Evolutionary conservation across 2,888 invertebrate genomes (phyloP).

Genomic region (Kuschelorhynchus macadamiae): DNA sequence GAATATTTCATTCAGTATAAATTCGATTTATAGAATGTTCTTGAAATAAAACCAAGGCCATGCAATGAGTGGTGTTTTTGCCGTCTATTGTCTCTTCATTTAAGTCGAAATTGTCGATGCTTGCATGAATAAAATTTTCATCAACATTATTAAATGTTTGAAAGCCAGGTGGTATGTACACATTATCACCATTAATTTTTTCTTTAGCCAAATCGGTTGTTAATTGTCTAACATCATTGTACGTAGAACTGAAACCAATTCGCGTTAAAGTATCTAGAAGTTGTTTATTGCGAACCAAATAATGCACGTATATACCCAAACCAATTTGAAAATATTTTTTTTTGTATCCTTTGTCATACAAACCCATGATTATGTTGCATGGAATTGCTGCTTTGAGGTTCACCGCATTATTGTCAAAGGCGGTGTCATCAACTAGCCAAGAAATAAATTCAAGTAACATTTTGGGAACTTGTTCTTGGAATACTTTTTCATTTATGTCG

Average conservation of each 20-base stretch:
- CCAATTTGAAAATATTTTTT: constrained; percentile 11
- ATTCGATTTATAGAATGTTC: neutral
- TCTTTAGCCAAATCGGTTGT: neutral
- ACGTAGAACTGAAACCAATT: neutral
- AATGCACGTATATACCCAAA: neutral
- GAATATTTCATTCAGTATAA: neutral
- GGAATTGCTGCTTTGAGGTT: neutral
- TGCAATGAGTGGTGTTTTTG: constrained; percentile 5
- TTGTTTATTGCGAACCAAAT: neutral
- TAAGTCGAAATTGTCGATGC: constrained; percentile 13
- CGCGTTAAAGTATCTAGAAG: neutral
- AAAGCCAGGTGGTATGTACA: no score
- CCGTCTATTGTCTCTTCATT: constrained; percentile 8
- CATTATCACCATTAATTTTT: neutral
- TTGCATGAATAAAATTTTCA: neutral
- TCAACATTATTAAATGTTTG: neutral
- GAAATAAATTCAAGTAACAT: neutral
- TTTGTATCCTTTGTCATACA: neutral
- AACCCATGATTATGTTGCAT: no score
- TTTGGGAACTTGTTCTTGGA: neutral
- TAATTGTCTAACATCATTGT: neutral
- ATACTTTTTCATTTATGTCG: neutral
- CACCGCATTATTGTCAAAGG: neutral
- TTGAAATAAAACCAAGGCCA: constrained; percentile 2
- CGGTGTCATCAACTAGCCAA: neutral